Percentiles rank a stretch among this genome's conserved stretches.
These are phyloP conservation scores for Scolopax rusticola DNA, from an alignment of 2,797 vertebrate species.

Conservation along the genomic window DNA sequence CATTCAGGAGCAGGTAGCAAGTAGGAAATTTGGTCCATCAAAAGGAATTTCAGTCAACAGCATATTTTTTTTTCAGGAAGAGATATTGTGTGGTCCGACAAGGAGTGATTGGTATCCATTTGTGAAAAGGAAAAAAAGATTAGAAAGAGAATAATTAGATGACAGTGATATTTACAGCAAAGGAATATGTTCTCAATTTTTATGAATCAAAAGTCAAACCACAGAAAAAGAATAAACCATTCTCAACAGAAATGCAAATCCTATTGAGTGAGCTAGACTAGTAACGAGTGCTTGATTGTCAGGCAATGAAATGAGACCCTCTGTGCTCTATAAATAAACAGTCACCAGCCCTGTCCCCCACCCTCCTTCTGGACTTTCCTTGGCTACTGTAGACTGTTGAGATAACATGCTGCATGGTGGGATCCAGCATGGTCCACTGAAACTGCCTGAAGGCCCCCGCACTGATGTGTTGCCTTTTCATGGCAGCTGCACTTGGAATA, in stretches of 20 bases:
- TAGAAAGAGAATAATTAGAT: slow-evolving; percentile 84
- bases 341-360: not conserved
- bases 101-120: slow-evolving; percentile 87
- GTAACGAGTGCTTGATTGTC: not conserved
- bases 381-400: not conserved
- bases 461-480: not conserved
- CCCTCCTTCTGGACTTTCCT: not conserved
- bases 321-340: not conserved
- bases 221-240: slow-evolving; percentile 51
- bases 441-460: not conserved
- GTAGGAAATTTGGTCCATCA: not conserved
- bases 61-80: slow-evolving; percentile 81
- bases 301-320: not conserved
- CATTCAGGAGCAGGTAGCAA: slow-evolving; percentile 70
- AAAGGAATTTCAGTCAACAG: slow-evolving; percentile 62
- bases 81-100: slow-evolving; percentile 81
- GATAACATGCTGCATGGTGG: fast-evolving
- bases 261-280: not conserved
- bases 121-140: slow-evolving; percentile 82
- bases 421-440: not conserved
- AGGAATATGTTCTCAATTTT: slow-evolving; percentile 58
- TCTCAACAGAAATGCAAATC: not conserved
- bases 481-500: not conserved
- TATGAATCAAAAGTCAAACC: slow-evolving; percentile 58
- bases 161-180: slow-evolving; percentile 85